Conservation (phyloP, 2,888 invertebrate genomes). For the Chelonus formosanus region DNA sequence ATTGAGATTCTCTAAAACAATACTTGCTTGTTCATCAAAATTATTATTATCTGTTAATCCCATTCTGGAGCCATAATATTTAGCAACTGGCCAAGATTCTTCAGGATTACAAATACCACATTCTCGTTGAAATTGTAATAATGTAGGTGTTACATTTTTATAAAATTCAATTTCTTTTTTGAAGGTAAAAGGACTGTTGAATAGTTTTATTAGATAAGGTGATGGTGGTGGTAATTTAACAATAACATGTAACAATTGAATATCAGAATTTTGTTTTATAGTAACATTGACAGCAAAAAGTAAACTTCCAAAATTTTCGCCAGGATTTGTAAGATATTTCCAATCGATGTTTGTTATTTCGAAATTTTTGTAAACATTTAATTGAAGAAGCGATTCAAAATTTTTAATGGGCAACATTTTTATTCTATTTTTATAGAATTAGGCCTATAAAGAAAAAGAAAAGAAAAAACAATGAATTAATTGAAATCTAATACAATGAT, state of each 20-base stretch:
- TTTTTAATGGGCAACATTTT: conserved; percentile 48
- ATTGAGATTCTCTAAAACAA: conserved; percentile 59
- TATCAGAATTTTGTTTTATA: conserved; percentile 40
- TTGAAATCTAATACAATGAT: too few species aligned
- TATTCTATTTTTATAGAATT: conserved; percentile 37
- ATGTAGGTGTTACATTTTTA: conserved; percentile 50
- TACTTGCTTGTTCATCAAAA: conserved; percentile 57
- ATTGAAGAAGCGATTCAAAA: conserved; percentile 47
- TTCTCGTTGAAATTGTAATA: conserved; percentile 49
- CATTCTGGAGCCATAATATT: conserved; percentile 56
- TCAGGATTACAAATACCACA: conserved; percentile 48
- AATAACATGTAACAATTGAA: conserved; percentile 52
- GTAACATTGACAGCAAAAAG: conserved; percentile 55
- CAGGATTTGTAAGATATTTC: conserved; percentile 60
- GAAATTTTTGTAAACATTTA: conserved; percentile 46
- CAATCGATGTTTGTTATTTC: conserved; percentile 51
- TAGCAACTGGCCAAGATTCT: conserved; percentile 50
- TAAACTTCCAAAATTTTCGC: conserved; percentile 61
- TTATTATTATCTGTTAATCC: conserved; percentile 45
- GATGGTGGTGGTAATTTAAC: conserved; percentile 60
- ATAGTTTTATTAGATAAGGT: conserved; percentile 53
- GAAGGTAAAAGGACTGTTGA: conserved; percentile 59
- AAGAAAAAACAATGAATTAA: too few species aligned
- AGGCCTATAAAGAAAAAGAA: too few species aligned
- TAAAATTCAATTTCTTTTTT: conserved; percentile 60